phyloP scores from a whole-genome alignment of 2,113 vertebrate genomes.

The Argyrosomus japonicus region DNA sequence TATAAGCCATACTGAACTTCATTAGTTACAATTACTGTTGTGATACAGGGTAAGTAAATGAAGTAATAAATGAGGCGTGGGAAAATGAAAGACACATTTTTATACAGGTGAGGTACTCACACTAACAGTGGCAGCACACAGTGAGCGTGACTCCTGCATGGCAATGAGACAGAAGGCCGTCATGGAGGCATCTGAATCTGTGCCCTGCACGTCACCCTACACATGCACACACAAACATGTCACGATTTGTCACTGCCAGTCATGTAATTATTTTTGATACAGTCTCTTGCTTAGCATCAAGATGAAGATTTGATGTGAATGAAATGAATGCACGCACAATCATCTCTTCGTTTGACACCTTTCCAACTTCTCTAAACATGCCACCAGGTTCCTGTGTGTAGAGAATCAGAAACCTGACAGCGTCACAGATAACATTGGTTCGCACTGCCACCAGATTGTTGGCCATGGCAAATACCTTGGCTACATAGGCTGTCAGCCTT shows the following conservation, averaged over 20 bases:
- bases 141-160: slow-evolving; percentile 80
- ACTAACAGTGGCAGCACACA: slow-evolving; percentile 79
- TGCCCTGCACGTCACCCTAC: slow-evolving; percentile 82
- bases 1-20: not conserved
- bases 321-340: slow-evolving; percentile 73
- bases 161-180: slow-evolving; percentile 89
- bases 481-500: slow-evolving; percentile 93
- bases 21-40: not conserved
- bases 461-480: slow-evolving; percentile 90
- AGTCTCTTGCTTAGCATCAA: not conserved
- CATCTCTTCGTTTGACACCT: slow-evolving; percentile 83
- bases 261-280: not conserved
- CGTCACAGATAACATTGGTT: slow-evolving; percentile 80
- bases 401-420: slow-evolving; percentile 89
- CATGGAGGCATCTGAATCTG: slow-evolving; percentile 84
- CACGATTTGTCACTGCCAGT: not conserved
- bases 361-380: slow-evolving; percentile 84
- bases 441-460: slow-evolving; percentile 73
- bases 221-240: slow-evolving; percentile 66
- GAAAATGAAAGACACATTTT: not conserved
- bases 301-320: accelerated
- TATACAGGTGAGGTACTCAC: slow-evolving; percentile 79
- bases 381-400: slow-evolving; percentile 47
- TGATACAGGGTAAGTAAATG: not conserved
- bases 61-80: not conserved